Evolutionary conservation across 2,797 vertebrate species (phyloP), one percentile per base, ranked within the genome.

Genomic region (Tragopan temminckii): DNA sequence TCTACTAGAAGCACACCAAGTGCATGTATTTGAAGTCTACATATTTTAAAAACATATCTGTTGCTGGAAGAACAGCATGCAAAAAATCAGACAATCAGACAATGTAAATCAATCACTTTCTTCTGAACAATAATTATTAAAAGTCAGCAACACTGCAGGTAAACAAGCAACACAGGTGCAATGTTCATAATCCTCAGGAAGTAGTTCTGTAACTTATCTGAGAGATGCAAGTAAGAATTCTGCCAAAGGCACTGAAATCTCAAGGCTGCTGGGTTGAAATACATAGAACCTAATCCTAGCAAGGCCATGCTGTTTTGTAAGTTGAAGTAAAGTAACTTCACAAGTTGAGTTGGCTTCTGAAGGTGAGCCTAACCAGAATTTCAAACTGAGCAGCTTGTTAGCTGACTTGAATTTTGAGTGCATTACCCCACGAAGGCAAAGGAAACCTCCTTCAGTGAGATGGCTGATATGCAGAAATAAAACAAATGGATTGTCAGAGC

Each of bases 1-100:
- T 27, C 35, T 46, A 2, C 36, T 35, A 66, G 25, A 71, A 81
- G 35, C 31, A 82, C 8, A 36, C 20, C 23, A 27, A 29, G 15
- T 7, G 24, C n/a, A 29, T 1, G 8, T 8, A 59, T 9, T 27
- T 6, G 25, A 59, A 71, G 25, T 31, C 55, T 0, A 1, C 9
- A 15, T 45, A 69, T 35, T 80, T 81, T 29, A 66, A 25, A 18
- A 81, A 59, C 10, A 27, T 4, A 38, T 31, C 12, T 40, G 52
- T 24, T 27, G 21, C 48, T 7, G 55, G 40, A 8, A 82, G 35
- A 67, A 66, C 21, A 19, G 29, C 11, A 52, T 12, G 45, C 19
- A 45, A 45, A 11, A 55, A 68, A 31, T 71, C 7, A 42, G 15
- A n/a, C 33, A 33, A 62, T 24, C 2, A 6, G 25, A 29, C 24